Base-by-base conservation (phyloP, 2,113 vertebrate genomes). In the Anas platyrhynchos region DNA sequence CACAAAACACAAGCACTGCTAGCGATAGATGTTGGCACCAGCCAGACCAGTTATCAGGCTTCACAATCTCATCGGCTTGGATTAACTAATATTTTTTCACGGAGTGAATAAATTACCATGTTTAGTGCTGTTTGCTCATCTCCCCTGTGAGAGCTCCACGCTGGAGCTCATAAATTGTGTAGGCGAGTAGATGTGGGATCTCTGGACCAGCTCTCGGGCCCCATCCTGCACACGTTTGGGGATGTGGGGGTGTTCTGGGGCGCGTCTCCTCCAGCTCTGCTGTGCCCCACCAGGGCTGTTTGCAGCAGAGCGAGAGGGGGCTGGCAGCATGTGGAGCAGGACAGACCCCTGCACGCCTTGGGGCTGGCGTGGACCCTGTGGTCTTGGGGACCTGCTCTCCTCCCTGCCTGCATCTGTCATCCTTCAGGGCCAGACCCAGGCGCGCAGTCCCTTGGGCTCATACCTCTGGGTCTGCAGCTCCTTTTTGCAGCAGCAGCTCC, bases 11-110 rank as follows among this genome's bases (percentile, higher is more conserved):
- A 78, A 91, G 86, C 83, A 56, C 58, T 82, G 71, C 84, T 89
- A 92, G 84, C 8, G 5, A 87, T 79, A 73, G 91, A 93, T 92
- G 83, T 66, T 91, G 94, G 94, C 95, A 95, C 68, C 69, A 89
- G 77, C 66, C 91, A 79, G 89, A 65, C 93, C 93, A 79, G 81
- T 75, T 94, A 96, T 89, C 94, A 82, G 82, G 58, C 46, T 96
- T 74, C 80, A 43, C 88, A 86, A 59, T 90, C 88, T 93, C 76
- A 83, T 78, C 90, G 88, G 94, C 91, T 95, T 88, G 86, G 61
- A 81, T 90, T 86, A 96, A 86, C 83, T 96, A 93, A 88, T 97
- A 91, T 78, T 96, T 97, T 96, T 93, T 89, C 82, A 74, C 44
- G 54, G 43, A 56, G 23, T 31, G 87, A 96, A 95, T 96, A 95